Conservation (phyloP, 2,797 vertebrate genomes). For the Gila robusta region DNA sequence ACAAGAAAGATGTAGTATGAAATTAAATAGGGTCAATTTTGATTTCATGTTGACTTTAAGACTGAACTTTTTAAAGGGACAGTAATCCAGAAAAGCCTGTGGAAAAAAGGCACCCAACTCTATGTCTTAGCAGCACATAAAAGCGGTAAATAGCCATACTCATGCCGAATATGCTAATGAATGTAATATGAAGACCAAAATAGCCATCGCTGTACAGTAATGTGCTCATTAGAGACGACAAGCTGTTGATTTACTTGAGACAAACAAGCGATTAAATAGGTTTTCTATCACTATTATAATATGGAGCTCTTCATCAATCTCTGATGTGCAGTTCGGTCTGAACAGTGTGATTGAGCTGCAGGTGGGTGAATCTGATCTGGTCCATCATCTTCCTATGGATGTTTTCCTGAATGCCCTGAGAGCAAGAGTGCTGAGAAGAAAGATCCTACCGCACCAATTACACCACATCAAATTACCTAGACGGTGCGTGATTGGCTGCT, state of each 20-base stretch:
- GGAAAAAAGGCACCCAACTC: conserved; percentile 46
- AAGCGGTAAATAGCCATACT: conserved; percentile 56
- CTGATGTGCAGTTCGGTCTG: conserved; percentile 2
- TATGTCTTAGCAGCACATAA: conserved; percentile 52
- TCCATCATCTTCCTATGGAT: conserved; percentile 50
- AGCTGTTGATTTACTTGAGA: conserved; percentile 62
- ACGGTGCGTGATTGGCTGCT: conserved; percentile 33
- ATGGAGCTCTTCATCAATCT: conserved; percentile 41
- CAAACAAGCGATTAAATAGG: conserved; percentile 64
- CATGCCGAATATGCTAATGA: conserved; percentile 37
- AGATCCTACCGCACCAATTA: conserved; percentile 57
- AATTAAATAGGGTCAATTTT: background rate
- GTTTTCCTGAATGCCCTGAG: conserved; percentile 65
- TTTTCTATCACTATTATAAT: conserved; percentile 55
- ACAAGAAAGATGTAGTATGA: background rate
- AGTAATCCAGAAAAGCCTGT: background rate
- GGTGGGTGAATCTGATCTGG: conserved; percentile 15
- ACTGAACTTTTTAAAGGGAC: conserved; percentile 22
- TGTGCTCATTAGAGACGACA: conserved; percentile 70
- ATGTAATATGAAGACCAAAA: conserved; percentile 61
- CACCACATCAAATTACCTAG: conserved; percentile 53
- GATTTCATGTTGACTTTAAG: conserved; percentile 20
- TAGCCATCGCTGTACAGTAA: conserved; percentile 70
- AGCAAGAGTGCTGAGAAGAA: conserved; percentile 61
- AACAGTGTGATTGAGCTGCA: background rate